Base-by-base conservation (phyloP, 2,797 vertebrate genomes). In the Dermochelys coriacea region DNA sequence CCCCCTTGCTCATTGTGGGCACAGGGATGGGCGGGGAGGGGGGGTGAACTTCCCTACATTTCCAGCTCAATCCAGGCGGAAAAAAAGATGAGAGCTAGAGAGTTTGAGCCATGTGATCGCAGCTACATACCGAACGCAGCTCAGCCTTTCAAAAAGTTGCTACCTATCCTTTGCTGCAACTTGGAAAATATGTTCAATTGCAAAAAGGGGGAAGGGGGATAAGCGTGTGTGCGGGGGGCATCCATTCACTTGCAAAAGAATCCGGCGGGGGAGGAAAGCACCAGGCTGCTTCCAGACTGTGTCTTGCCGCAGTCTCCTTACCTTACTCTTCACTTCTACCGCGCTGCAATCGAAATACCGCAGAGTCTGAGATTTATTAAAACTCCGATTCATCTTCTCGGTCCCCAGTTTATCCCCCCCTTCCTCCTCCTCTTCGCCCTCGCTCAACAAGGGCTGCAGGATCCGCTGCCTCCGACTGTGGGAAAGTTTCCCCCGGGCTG, bases 281-380 rank as follows among this genome's bases (percentile, higher is more conserved):
- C 19, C n/a, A 37, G 14, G 14, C 54, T 16, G n/a, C 78, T 49
- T 47, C 19, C 71, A 57, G 45, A 1, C 31, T 78, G 59, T 55
- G 91, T 86, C 78, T 75, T 61, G 77, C 78, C 81, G 59, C 83
- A 37, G 49, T 78, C 64, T 29, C 52, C 99, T 99, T 98, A 99
- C 99, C 99, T 99, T 99, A 98, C 99, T 99, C 97, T 99, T 99
- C 85, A 99, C 99, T 98, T 99, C 99, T 98, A 99, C 99, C 0
- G 99, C 99, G 97, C 98, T 98, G 96, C 98, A 98, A 37, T 99
- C 99, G 95, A 98, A 98, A 91, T 98, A 98, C 89, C 99, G 98
- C 98, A 99, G 98, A 97, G 98, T 99, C 95, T 99, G 99, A 94
- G 99, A 99, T 97, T 99, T 99, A 93, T 98, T 99, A 98, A 99